A percentile compares a stretch with the other conserved stretches of the same genome.
Evolutionary conservation across 2,888 invertebrate species (phyloP).

Genomic region (Trichogramma dendrolimi): DNA sequence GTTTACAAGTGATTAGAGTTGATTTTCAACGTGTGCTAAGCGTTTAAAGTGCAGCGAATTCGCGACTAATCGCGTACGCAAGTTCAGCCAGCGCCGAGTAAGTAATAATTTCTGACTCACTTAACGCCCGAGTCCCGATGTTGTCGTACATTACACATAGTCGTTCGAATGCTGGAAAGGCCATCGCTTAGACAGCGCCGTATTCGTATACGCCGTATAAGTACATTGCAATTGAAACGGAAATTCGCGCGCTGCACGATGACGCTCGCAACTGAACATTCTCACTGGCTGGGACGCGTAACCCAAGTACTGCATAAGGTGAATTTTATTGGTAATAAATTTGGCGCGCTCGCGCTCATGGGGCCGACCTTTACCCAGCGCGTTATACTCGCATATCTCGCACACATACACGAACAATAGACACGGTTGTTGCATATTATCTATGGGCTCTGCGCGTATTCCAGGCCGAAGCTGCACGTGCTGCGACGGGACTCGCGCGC

Average conservation of each 20-base stretch:
- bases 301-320: conserved; percentile 38
- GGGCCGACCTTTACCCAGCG: neutral
- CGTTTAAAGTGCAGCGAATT: too few species aligned
- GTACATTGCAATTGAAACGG: conserved; percentile 34
- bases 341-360: conserved; percentile 32
- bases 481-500: too few species aligned
- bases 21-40: too few species aligned
- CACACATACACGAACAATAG: conserved; percentile 35
- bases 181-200: conserved; percentile 17
- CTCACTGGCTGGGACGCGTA: conserved; percentile 17
- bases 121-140: too few species aligned
- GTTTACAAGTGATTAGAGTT: too few species aligned
- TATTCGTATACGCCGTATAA: conserved; percentile 21
- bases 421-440: conserved; percentile 7
- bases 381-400: too few species aligned
- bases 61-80: too few species aligned
- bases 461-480: neutral
- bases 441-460: conserved; percentile 1
- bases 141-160: too few species aligned
- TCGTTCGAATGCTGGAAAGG: neutral
- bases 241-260: conserved; percentile 26
- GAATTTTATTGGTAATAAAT: conserved; percentile 48
- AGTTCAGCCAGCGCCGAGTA: too few species aligned
- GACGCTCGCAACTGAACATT: conserved; percentile 36
- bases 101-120: too few species aligned